Conservation (phyloP, 2,888 invertebrate species). For the Protonemura montana region DNA sequence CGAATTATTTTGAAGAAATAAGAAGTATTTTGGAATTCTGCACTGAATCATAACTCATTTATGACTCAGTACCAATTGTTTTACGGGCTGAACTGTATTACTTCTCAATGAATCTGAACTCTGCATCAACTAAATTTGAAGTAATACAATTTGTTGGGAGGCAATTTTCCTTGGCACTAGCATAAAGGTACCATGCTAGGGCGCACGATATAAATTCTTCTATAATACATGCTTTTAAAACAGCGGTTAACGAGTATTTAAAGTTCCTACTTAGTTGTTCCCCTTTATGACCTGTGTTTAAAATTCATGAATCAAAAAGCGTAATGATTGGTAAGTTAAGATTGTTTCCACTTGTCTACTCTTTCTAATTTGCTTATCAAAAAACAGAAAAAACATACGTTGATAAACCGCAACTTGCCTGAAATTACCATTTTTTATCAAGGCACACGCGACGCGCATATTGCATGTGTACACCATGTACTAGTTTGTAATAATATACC, state of each 20-base stretch:
- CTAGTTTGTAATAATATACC: too few relatives aligned
- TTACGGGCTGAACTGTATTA: too few relatives aligned
- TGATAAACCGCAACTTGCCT: neutral
- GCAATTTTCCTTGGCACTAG: neutral
- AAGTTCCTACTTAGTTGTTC: neutral
- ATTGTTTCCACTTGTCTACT: neutral
- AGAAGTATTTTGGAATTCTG: too few relatives aligned
- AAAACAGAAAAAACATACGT: neutral
- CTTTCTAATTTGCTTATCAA: neutral
- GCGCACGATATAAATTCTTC: neutral
- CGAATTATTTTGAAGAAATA: too few relatives aligned
- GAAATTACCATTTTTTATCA: neutral
- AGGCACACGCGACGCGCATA: neutral
- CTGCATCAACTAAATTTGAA: too few relatives aligned
- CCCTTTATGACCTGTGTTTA: neutral
- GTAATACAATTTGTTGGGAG: neutral
- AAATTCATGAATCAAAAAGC: neutral
- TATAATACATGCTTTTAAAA: neutral
- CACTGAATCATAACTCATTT: too few relatives aligned
- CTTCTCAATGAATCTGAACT: too few relatives aligned
- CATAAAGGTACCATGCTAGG: neutral
- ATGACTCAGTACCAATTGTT: too few relatives aligned
- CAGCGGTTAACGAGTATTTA: neutral
- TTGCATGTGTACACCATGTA: too few relatives aligned
- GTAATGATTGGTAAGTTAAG: neutral